Conservation (phyloP, 2,113 vertebrate species). For the Zapornia atra region DNA sequence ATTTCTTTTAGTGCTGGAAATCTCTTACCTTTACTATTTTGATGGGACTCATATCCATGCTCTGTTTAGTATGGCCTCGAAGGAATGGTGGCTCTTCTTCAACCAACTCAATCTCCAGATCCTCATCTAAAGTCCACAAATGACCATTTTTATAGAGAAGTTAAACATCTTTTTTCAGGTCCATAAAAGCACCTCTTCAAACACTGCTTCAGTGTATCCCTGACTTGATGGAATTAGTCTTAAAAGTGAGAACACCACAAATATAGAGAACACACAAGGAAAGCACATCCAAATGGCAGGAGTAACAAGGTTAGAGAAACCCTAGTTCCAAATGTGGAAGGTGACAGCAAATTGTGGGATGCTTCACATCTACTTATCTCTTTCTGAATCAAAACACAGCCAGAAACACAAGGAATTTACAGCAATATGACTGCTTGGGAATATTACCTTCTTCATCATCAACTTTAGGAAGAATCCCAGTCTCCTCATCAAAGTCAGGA, state of each 20-base stretch:
- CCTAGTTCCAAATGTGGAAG: neutral
- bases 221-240: neutral
- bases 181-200: neutral
- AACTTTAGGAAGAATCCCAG: conserved; percentile 96
- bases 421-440: neutral
- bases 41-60: conserved; percentile 99
- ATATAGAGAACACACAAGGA: neutral
- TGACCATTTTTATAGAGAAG: neutral
- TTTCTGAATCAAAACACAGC: neutral
- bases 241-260: neutral
- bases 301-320: neutral
- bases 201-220: neutral
- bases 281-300: neutral
- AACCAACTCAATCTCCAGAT: conserved; percentile 96
- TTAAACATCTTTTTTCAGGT: neutral
- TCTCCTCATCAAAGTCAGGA: conserved; percentile 98
- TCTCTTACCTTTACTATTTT: conserved; percentile 94
- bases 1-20: neutral
- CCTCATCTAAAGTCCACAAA: conserved; percentile 84
- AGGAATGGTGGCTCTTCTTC: conserved; percentile 97
- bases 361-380: neutral
- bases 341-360: neutral
- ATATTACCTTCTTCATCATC: conserved; percentile 94
- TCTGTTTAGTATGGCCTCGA: conserved; percentile 96
- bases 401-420: neutral